These are phyloP conservation scores for Capitulum mitella DNA, from an alignment of 2,888 invertebrate species.

Conservation along the genomic window DNA sequence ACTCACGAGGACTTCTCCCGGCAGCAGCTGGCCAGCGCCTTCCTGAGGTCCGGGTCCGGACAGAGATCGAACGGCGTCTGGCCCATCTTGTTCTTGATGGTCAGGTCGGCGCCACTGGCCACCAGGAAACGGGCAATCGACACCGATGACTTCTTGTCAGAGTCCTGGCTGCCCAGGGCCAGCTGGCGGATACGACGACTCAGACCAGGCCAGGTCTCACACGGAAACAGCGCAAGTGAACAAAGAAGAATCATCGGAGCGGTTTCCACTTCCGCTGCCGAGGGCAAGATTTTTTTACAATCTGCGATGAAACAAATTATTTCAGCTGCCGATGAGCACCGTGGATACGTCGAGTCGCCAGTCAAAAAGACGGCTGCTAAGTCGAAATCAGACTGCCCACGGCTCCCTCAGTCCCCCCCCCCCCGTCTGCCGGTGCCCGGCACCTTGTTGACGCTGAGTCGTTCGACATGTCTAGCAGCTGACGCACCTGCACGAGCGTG, in stretches of 20 bases:
- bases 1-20: slow-evolving; percentile 58
- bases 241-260: too few species aligned
- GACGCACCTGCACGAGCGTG: slow-evolving; percentile 87
- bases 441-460: slow-evolving; percentile 37
- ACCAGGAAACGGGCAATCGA: slow-evolving; percentile 94
- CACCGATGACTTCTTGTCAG: slow-evolving; percentile 88
- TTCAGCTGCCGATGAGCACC: too few species aligned
- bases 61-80: slow-evolving; percentile 94
- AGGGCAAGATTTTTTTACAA: too few species aligned
- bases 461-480: slow-evolving; percentile 89
- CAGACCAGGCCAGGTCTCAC: neutral
- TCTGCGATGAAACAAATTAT: too few species aligned
- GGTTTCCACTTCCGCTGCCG: too few species aligned
- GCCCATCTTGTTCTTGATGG: slow-evolving; percentile 80
- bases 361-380: neutral
- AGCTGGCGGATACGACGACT: slow-evolving; percentile 46
- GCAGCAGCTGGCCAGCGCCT: slow-evolving; percentile 80
- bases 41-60: slow-evolving; percentile 95
- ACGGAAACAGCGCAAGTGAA: too few species aligned
- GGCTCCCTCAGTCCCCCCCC: slow-evolving; percentile 29
- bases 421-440: neutral
- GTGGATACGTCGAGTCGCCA: too few species aligned
- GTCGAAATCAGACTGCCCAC: neutral
- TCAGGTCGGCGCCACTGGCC: slow-evolving; percentile 88
- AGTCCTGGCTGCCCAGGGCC: slow-evolving; percentile 72